These are phyloP conservation scores for Centropyge bicolor DNA, from an alignment of 2,797 vertebrate species.

Conservation along the genomic window DNA sequence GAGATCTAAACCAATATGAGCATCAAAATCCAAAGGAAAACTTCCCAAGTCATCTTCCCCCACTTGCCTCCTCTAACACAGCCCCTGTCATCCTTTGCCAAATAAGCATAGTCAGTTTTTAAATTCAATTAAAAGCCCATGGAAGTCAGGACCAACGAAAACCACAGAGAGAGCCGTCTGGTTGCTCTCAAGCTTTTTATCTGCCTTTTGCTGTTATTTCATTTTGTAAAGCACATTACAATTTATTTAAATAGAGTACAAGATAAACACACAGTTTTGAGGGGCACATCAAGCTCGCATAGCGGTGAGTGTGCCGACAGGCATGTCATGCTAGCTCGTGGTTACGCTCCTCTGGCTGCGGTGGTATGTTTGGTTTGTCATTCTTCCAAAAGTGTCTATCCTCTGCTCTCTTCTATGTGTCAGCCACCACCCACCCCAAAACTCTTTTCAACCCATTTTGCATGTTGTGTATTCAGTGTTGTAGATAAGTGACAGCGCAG, in stretches of 20 bases:
- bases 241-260: slow-evolving; percentile 74
- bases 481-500: slow-evolving; percentile 65
- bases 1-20: slow-evolving; percentile 68
- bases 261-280: slow-evolving; percentile 72
- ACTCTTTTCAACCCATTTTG: slow-evolving; percentile 49
- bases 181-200: slow-evolving; percentile 75
- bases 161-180: slow-evolving; percentile 68
- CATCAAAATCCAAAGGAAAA: slow-evolving; percentile 73
- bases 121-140: slow-evolving; percentile 76
- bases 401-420: slow-evolving; percentile 53
- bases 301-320: slow-evolving; percentile 64
- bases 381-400: slow-evolving; percentile 70
- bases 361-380: slow-evolving; percentile 74
- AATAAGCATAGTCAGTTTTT: slow-evolving; percentile 77
- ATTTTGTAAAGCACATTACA: slow-evolving; percentile 74
- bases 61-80: slow-evolving; percentile 43
- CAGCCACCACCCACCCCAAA: slow-evolving; percentile 49
- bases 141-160: slow-evolving; percentile 65
- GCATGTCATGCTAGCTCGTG: slow-evolving; percentile 67
- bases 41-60: slow-evolving; percentile 67
- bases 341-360: slow-evolving; percentile 64
- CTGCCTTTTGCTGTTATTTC: slow-evolving; percentile 75
- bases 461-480: slow-evolving; percentile 63
- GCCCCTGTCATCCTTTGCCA: slow-evolving; percentile 77
- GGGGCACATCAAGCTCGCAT: slow-evolving; percentile 61